Conservation (phyloP, 1,140 invertebrate genomes). For the Ridgeia piscesae region DNA sequence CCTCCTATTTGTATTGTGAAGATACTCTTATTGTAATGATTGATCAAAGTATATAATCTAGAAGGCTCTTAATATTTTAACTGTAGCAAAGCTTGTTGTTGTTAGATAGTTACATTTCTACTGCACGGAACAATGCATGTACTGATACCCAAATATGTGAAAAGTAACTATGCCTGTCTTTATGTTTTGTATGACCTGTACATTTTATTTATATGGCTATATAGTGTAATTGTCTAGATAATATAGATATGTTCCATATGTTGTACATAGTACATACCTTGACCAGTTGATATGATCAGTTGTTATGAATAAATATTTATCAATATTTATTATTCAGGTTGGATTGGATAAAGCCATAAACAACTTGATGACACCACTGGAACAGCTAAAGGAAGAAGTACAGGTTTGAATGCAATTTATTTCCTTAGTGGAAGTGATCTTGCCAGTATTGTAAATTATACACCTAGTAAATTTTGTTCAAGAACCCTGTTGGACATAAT, state of each 20-base stretch:
- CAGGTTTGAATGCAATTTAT: slow-evolving; percentile 57
- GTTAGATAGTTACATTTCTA: neutral
- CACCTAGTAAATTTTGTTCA: neutral
- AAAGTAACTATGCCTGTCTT: neutral
- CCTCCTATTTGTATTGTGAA: neutral
- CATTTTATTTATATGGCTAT: neutral
- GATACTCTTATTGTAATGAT: neutral
- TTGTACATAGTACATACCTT: neutral
- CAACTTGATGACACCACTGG: slow-evolving; percentile 75
- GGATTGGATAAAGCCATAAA: slow-evolving; percentile 84
- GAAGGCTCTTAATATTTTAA: neutral
- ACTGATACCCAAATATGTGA: neutral
- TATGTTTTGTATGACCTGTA: neutral
- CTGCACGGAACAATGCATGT: too few relatives aligned
- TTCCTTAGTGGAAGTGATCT: neutral
- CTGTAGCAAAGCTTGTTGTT: neutral
- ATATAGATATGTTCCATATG: neutral
- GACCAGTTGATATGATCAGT: too few relatives aligned
- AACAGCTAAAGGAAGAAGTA: slow-evolving; percentile 78
- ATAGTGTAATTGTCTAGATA: too few relatives aligned
- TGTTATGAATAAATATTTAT: too few relatives aligned
- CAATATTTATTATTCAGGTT: slow-evolving; percentile 57
- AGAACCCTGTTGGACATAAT: neutral
- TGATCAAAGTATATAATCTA: neutral
- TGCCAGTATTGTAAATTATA: slow-evolving; percentile 14